phyloP scores from a whole-genome alignment of 2,797 vertebrate species.

The Enteromius argenteus region DNA sequence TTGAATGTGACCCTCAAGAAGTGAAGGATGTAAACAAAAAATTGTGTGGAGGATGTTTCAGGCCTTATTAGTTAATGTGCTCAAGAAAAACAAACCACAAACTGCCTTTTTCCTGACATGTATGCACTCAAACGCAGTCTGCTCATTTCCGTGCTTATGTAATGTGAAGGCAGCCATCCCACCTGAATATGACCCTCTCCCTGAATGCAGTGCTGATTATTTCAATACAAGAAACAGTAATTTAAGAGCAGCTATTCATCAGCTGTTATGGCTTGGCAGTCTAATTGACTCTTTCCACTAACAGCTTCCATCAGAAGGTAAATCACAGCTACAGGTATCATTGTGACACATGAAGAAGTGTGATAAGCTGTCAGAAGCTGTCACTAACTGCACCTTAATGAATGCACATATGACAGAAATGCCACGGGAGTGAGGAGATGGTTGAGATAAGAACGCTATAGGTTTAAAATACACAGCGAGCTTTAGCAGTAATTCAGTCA shows the following conservation, averaged over 20 bases:
- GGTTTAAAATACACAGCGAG: not conserved
- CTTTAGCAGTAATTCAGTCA: not conserved
- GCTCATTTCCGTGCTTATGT: not conserved
- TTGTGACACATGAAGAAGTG: not conserved
- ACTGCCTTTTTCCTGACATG: not conserved
- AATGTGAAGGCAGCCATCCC: not conserved
- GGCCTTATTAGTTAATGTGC: not conserved
- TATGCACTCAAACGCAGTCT: not conserved
- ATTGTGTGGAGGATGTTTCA: not conserved
- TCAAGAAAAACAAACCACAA: not conserved
- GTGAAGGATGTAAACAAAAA: not conserved
- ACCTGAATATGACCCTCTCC: not conserved
- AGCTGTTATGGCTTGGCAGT: not conserved
- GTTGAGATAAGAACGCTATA: not conserved
- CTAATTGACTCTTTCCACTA: constrained; percentile 2
- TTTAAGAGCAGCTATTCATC: not conserved
- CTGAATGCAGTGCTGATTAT: constrained; percentile 14
- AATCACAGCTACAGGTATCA: not conserved
- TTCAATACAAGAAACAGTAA: not conserved
- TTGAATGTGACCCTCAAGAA: not conserved
- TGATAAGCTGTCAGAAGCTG: constrained; percentile 7
- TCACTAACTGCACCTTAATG: not conserved
- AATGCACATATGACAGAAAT: constrained; percentile 17
- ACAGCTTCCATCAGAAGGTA: not conserved
- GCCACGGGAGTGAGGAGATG: not conserved